A percentile compares a stretch with the other conserved stretches of the same genome.
phyloP scores from a whole-genome alignment of 2,113 vertebrate genomes.

The Heteronetta atricapilla region DNA sequence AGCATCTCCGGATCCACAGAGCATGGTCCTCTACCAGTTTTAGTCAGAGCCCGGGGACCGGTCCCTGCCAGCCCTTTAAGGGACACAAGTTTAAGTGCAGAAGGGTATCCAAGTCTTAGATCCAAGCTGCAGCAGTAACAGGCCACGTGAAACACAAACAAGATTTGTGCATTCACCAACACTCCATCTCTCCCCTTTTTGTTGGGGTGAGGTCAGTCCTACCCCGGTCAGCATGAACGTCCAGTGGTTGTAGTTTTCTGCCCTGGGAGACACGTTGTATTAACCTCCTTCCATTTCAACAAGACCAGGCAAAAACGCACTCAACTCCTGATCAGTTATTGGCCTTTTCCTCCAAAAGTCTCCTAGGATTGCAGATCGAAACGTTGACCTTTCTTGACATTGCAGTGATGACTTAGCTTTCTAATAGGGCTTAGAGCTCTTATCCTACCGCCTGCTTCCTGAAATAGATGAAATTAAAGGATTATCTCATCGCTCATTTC shows the following conservation, averaged over 20 bases:
- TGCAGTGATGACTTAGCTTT: conserved; percentile 40
- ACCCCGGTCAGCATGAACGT: neutral
- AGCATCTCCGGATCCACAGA: neutral
- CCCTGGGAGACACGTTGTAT: neutral
- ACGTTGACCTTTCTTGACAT: conserved; percentile 43
- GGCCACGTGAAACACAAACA: neutral
- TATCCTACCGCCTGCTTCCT: conserved; percentile 63
- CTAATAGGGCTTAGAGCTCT: conserved; percentile 45
- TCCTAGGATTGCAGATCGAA: neutral
- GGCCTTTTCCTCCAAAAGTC: neutral
- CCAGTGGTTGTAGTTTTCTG: neutral
- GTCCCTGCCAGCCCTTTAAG: neutral
- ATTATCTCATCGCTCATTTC: conserved; percentile 57
- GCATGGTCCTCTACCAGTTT: neutral
- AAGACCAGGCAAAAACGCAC: neutral
- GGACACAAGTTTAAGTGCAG: neutral
- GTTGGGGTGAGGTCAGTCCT: neutral
- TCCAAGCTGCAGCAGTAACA: neutral
- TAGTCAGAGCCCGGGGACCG: neutral
- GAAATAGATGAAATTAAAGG: conserved; percentile 75
- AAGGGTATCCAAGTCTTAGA: neutral
- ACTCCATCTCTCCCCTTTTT: neutral
- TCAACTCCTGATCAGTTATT: neutral
- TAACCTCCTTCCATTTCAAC: neutral
- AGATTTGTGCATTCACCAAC: neutral